phyloP scores from a whole-genome alignment of 2,797 vertebrate species.

The Rhodeus uyekii region DNA sequence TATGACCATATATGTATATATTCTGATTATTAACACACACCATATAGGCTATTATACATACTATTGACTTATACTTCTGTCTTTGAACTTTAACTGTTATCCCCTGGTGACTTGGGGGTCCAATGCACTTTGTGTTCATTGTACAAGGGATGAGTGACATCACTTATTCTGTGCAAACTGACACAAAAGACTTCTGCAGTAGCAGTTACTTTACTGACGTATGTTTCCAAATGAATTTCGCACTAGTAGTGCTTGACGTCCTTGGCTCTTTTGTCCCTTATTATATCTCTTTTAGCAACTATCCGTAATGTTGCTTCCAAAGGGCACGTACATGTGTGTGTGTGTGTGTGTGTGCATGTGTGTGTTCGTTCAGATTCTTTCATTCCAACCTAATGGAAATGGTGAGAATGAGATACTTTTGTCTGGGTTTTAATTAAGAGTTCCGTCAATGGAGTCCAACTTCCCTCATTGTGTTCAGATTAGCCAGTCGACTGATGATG shows the following conservation, averaged over 20 bases:
- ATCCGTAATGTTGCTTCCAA: background rate
- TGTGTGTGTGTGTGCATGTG: constrained; percentile 3
- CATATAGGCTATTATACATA: too few relatives aligned
- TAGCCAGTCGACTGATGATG: constrained; percentile 57
- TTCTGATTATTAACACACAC: too few relatives aligned
- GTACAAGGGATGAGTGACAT: background rate
- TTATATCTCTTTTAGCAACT: background rate
- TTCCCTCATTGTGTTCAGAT: constrained; percentile 64
- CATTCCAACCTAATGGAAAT: constrained; percentile 40
- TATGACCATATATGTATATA: too few relatives aligned
- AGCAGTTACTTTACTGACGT: background rate
- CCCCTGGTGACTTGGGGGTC: too few relatives aligned
- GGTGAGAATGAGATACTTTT: constrained; percentile 43
- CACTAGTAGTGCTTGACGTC: background rate
- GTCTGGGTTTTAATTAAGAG: constrained; percentile 56
- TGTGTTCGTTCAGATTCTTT: constrained; percentile 30
- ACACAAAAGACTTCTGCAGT: background rate
- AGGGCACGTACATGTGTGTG: too few relatives aligned
- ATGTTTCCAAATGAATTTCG: background rate
- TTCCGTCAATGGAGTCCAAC: constrained; percentile 53
- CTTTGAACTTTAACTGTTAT: too few relatives aligned
- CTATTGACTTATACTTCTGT: too few relatives aligned
- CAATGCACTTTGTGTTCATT: background rate
- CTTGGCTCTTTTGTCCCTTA: constrained; percentile 2
- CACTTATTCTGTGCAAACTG: background rate